These are phyloP conservation scores for Eulemur rubriventer DNA, from an alignment of 2,797 vertebrate species.

Conservation along the genomic window DNA sequence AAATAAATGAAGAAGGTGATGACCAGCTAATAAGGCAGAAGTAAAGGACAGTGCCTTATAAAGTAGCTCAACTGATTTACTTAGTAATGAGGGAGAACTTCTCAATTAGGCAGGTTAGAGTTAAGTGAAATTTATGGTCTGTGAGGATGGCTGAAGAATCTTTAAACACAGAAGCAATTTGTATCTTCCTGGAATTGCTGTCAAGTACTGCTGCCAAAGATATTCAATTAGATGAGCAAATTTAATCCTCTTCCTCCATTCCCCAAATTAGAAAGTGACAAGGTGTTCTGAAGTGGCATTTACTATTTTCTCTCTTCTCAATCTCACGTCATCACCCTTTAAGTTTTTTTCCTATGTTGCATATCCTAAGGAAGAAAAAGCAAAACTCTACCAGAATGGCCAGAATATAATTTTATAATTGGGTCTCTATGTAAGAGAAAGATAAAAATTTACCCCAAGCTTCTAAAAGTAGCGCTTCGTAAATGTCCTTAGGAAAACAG, in stretches of 20 bases:
- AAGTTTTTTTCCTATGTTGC: background rate
- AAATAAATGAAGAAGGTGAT: background rate
- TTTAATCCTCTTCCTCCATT: slow-evolving; percentile 27
- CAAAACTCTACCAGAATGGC: background rate
- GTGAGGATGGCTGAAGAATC: background rate
- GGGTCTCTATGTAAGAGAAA: background rate
- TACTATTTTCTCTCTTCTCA: background rate
- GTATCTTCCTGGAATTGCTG: slow-evolving; percentile 8
- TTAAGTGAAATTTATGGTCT: background rate
- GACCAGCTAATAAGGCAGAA: background rate
- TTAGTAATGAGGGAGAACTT: background rate
- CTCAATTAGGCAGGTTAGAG: background rate
- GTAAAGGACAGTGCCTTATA: background rate
- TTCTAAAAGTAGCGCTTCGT: background rate
- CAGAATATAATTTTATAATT: background rate
- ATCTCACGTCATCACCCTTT: background rate
- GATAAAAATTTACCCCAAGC: background rate
- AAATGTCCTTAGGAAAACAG: background rate
- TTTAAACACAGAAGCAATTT: slow-evolving; percentile 27
- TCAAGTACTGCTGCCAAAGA: slow-evolving; percentile 38
- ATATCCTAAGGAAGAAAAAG: background rate
- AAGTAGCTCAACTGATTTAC: background rate
- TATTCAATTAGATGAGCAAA: slow-evolving; percentile 50
- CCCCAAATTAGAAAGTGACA: background rate
- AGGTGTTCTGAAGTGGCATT: background rate